These are phyloP conservation scores for Macaria liturata DNA, from an alignment of 2,888 invertebrate species.

Conservation along the genomic window DNA sequence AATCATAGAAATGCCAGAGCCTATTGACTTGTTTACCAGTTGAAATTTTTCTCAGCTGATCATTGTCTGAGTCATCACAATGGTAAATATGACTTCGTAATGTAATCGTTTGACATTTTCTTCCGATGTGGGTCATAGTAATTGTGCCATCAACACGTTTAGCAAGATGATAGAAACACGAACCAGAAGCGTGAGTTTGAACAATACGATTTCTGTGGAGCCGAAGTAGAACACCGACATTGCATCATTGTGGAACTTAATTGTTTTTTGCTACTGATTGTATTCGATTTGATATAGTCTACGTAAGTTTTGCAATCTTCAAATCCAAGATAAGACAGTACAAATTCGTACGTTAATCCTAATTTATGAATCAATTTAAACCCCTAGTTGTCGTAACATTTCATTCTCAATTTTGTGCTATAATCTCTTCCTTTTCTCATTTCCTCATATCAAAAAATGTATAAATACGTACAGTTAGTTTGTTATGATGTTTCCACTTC, in stretches of 20 bases:
- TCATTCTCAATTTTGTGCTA: too few species aligned
- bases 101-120: slow-evolving; percentile 44
- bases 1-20: not conserved
- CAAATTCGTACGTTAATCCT: too few species aligned
- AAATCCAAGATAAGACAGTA: not conserved
- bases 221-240: slow-evolving; percentile 34
- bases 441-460: too few species aligned
- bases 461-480: too few species aligned
- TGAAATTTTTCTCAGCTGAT: slow-evolving; percentile 9
- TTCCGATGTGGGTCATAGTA: slow-evolving; percentile 46
- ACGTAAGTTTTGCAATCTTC: not conserved
- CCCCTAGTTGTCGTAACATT: too few species aligned
- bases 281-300: not conserved
- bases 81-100: slow-evolving; percentile 35
- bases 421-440: too few species aligned
- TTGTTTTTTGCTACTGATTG: slow-evolving; percentile 27
- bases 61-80: slow-evolving; percentile 25
- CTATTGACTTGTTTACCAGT: slow-evolving; percentile 12
- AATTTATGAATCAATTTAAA: too few species aligned
- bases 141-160: slow-evolving; percentile 47
- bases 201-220: slow-evolving; percentile 45
- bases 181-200: slow-evolving; percentile 41
- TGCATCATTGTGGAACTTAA: slow-evolving; percentile 40
- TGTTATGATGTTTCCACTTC: not conserved
- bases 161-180: slow-evolving; percentile 40